Percentiles rank a stretch among this genome's conserved stretches.
Conservation (phyloP, 2,113 vertebrate species). For the Onychostoma macrolepis region DNA sequence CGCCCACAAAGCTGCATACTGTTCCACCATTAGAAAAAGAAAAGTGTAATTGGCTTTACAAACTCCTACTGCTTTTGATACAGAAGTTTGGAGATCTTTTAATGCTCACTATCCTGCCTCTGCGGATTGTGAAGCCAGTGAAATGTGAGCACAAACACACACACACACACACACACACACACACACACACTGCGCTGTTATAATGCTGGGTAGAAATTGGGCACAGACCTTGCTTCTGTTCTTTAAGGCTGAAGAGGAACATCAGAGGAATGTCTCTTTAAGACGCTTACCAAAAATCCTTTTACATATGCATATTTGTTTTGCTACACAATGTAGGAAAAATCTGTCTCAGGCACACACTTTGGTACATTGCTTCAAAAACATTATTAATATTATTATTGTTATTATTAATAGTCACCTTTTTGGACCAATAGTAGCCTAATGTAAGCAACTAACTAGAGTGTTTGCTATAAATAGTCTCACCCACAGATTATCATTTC, state of each 20-base stretch:
- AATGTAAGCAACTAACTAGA: not conserved
- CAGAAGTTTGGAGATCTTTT: constrained; percentile 16
- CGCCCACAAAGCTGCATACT: constrained; percentile 13
- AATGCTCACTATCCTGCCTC: not conserved
- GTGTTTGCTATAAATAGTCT: not conserved
- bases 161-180: not conserved
- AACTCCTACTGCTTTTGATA: constrained; percentile 16
- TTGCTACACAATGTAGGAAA: not conserved
- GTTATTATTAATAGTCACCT: not conserved
- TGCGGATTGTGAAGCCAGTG: not conserved
- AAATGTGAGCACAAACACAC: not conserved
- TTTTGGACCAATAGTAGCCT: not conserved
- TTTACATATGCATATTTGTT: not conserved
- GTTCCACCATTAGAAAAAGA: constrained; percentile 1
- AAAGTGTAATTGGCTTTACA: constrained; percentile 34
- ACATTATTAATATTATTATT: not conserved
- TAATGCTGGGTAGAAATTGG: not conserved
- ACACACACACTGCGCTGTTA: not conserved
- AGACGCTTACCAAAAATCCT: not conserved
- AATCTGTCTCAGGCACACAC: not conserved
- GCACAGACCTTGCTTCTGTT: not conserved
- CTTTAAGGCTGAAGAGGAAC: not conserved
- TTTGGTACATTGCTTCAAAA: not conserved
- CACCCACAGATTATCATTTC: not conserved
- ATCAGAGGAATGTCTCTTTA: not conserved